phyloP scores from a whole-genome alignment of 2,113 vertebrate genomes.

The Irena cyanogastra region DNA sequence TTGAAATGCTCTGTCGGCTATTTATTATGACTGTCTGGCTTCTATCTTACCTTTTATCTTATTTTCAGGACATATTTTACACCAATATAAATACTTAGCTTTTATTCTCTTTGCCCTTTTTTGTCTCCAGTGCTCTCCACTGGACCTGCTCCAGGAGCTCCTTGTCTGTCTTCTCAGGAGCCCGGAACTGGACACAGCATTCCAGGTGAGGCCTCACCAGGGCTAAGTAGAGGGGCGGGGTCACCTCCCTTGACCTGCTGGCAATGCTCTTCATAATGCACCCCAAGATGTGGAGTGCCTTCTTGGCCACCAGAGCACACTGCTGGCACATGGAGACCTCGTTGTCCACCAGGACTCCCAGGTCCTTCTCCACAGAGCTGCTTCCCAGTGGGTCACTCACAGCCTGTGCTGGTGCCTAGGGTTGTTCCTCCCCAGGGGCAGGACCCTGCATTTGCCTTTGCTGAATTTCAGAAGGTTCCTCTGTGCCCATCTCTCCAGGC shows the following conservation, averaged over 20 bases:
- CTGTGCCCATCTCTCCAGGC: background rate
- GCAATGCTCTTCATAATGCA: fast-evolving
- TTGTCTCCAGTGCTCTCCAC: background rate
- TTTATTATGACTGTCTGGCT: background rate
- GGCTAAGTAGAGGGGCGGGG: background rate
- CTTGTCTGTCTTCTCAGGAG: background rate
- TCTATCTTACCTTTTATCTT: background rate
- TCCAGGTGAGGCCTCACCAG: background rate
- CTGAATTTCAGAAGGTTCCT: background rate
- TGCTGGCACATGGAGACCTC: background rate
- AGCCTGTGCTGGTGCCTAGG: background rate
- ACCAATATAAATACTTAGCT: background rate
- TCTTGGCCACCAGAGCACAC: background rate
- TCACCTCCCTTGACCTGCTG: no score
- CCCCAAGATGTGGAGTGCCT: fast-evolving
- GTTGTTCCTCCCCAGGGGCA: background rate
- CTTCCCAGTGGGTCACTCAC: background rate
- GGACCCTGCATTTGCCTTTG: background rate
- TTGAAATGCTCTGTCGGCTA: background rate
- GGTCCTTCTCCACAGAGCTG: background rate
- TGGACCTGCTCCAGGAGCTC: background rate
- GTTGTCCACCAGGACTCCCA: background rate
- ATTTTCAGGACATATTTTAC: background rate
- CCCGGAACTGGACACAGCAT: background rate
- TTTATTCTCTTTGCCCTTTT: background rate